Evolutionary conservation across 1,140 invertebrate genomes (phyloP).

Genomic region (Forficula auricularia): DNA sequence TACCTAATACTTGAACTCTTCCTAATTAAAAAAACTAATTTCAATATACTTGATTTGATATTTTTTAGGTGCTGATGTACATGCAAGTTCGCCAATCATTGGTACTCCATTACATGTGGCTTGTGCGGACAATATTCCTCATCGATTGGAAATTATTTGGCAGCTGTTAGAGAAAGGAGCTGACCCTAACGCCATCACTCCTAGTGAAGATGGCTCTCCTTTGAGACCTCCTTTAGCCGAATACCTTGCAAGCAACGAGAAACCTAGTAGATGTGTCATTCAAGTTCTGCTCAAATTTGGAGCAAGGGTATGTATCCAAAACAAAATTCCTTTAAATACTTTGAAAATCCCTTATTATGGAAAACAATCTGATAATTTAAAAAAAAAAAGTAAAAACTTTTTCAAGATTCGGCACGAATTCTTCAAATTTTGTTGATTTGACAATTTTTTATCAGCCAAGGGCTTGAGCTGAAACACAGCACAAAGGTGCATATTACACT

Average conservation of each 20-base stretch:
- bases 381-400: too few relatives aligned
- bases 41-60: too few relatives aligned
- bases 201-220: constrained; percentile 47
- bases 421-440: too few relatives aligned
- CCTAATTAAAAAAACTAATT: too few relatives aligned
- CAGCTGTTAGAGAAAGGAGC: constrained; percentile 56
- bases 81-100: constrained; percentile 63
- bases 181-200: constrained; percentile 60
- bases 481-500: too few relatives aligned
- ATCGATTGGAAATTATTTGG: constrained; percentile 34
- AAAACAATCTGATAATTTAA: too few relatives aligned
- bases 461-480: too few relatives aligned
- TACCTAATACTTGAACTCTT: too few relatives aligned
- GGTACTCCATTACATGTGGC: constrained; percentile 73
- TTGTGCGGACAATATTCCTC: constrained; percentile 61
- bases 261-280: constrained; percentile 47
- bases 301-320: constrained; percentile 40
- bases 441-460: too few relatives aligned
- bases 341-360: too few relatives aligned
- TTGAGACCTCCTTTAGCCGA: constrained; percentile 61
- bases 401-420: too few relatives aligned
- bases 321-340: too few relatives aligned
- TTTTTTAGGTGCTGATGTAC: constrained; percentile 53
- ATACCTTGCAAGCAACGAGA: constrained; percentile 59
- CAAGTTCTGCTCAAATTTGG: constrained; percentile 59